These are phyloP conservation scores for Monarcha castaneiventris DNA, from an alignment of 2,113 vertebrate genomes.

Conservation along the genomic window DNA sequence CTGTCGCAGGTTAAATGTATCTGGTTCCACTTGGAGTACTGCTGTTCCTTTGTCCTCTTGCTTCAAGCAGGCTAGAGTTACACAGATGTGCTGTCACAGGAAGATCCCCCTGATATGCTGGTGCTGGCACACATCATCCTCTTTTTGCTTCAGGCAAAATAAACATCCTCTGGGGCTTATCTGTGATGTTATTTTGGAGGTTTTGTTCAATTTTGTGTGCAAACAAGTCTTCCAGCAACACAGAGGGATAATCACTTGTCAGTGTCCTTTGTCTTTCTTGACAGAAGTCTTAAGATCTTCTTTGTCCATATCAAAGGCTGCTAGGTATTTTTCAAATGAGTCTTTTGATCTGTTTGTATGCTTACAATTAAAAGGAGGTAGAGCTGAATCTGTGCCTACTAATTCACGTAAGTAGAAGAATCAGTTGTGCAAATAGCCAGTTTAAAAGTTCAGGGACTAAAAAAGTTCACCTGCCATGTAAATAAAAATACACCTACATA, in stretches of 20 bases:
- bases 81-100: slow-evolving; percentile 40
- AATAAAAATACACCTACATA: not conserved
- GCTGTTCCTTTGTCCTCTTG: slow-evolving; percentile 9
- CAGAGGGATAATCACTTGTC: not conserved
- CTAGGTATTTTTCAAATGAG: not conserved
- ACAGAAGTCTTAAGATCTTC: not conserved
- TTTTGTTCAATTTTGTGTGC: not conserved
- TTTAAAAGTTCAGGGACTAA: not conserved
- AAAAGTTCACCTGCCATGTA: not conserved
- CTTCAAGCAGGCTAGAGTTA: slow-evolving; percentile 39
- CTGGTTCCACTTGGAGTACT: not conserved
- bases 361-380: not conserved
- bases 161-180: slow-evolving; percentile 43
- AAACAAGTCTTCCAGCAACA: not conserved
- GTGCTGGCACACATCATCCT: slow-evolving; percentile 31
- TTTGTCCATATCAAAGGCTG: not conserved
- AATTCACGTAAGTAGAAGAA: not conserved
- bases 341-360: not conserved
- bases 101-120: slow-evolving; percentile 9
- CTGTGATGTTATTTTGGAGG: slow-evolving; percentile 31
- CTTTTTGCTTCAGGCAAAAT: slow-evolving; percentile 36
- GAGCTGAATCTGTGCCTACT: not conserved
- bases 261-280: slow-evolving; percentile 9
- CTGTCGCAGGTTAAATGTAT: slow-evolving; percentile 8
- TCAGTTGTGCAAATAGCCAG: not conserved